Evolutionary conservation across 2,888 invertebrate species (phyloP).

Genomic region (Onthophagus sagittarius): DNA sequence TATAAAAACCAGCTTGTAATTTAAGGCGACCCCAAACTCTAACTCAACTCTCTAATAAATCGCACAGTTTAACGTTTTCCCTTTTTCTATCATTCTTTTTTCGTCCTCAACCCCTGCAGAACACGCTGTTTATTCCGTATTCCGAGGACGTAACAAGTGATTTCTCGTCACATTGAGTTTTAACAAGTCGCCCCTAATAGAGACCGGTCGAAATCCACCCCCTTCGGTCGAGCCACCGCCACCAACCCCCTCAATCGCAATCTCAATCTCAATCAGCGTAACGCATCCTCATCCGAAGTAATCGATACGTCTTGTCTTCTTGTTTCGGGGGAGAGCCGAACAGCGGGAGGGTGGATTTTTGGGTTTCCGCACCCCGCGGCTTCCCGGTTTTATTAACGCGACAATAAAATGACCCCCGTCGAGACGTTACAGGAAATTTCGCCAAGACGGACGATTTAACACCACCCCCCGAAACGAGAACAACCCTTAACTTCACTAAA

Average conservation of each 20-base stretch:
- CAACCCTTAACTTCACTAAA: neutral
- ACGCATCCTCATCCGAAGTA: neutral
- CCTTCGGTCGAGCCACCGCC: neutral
- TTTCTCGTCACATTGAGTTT: neutral
- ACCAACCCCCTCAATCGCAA: neutral
- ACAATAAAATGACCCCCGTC: neutral
- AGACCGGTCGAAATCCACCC: neutral
- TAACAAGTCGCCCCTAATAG: neutral
- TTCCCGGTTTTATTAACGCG: neutral
- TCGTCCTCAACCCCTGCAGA: neutral
- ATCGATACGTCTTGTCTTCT: neutral
- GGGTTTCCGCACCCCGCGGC: neutral
- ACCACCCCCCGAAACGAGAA: too few species aligned
- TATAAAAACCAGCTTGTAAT: neutral
- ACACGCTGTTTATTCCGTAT: neutral
- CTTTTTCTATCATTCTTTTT: too few species aligned
- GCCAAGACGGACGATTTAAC: neutral
- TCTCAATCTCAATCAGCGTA: neutral
- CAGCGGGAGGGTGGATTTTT: too few species aligned
- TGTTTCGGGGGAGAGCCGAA: neutral
- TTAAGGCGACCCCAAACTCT: neutral
- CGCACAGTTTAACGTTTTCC: neutral
- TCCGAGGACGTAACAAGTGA: neutral
- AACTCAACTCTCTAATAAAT: neutral
- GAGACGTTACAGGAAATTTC: neutral